Evolutionary conservation across 2,797 vertebrate species (phyloP).

Genomic region (Florisuga fusca): DNA sequence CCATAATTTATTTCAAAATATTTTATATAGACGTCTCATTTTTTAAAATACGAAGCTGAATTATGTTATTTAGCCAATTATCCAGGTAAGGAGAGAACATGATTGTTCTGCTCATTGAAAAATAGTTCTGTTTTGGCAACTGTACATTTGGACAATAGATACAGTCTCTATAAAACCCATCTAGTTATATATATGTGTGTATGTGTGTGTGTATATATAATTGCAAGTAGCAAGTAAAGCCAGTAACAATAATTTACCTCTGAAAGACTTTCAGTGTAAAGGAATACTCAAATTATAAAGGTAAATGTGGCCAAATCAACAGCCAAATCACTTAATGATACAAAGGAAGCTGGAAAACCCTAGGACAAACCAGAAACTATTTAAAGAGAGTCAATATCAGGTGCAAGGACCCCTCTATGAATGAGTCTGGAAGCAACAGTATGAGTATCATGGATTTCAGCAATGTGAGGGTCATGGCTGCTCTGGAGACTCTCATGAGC

Average conservation of each 20-base stretch:
- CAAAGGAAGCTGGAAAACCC: not conserved
- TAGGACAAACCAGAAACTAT: not conserved
- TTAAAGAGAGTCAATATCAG: not conserved
- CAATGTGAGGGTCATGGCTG: fast-evolving
- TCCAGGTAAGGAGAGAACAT: not conserved
- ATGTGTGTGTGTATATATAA: too few relatives aligned
- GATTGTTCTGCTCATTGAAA: not conserved
- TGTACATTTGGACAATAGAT: not conserved
- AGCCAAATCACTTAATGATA: not conserved
- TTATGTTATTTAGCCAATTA: constrained; percentile 45
- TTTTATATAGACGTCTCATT: constrained; percentile 16
- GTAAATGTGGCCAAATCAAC: not conserved
- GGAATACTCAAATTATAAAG: not conserved
- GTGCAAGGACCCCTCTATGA: not conserved
- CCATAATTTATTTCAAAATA: constrained; percentile 48
- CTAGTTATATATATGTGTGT: not conserved
- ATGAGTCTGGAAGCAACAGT: not conserved
- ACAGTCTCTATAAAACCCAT: not conserved
- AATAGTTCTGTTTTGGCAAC: not conserved
- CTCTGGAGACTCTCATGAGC: not conserved
- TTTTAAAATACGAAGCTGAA: constrained; percentile 15
- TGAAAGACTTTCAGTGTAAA: not conserved
- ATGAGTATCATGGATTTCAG: not conserved
- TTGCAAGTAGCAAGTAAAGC: too few relatives aligned
- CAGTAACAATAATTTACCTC: not conserved